Evolutionary conservation across 2,113 vertebrate species (phyloP).

Genomic region (Syngnathus scovelli): DNA sequence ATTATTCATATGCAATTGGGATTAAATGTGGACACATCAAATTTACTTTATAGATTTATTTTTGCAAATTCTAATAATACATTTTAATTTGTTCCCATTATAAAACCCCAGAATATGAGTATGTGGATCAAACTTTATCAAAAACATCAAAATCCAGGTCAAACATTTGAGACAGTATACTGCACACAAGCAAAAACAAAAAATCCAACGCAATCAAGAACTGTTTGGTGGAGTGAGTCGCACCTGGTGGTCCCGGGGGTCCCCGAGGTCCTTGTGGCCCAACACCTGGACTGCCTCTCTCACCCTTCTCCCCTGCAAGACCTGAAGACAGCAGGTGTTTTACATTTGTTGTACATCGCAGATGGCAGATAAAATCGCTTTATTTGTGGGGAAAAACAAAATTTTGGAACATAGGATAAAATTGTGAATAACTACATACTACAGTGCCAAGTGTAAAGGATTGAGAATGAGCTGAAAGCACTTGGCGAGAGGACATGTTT

Average conservation of each 20-base stretch:
- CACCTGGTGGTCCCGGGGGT: constrained; percentile 57
- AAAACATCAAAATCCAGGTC: too few relatives aligned
- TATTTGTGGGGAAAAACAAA: not conserved
- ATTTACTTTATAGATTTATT: not conserved
- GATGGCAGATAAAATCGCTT: not conserved
- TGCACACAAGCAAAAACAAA: not conserved
- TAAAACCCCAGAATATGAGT: not conserved
- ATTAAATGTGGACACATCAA: not conserved
- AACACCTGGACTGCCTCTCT: constrained; percentile 53
- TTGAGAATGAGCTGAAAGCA: not conserved
- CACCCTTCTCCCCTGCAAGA: constrained; percentile 52
- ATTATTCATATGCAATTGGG: not conserved
- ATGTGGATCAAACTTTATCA: too few relatives aligned
- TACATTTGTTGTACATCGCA: not conserved
- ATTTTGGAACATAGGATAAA: not conserved
- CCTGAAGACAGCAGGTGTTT: constrained; percentile 31
- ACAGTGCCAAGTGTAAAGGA: constrained; percentile 1
- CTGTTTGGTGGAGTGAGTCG: constrained; percentile 2
- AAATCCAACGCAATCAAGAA: not conserved
- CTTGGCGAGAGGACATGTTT: not conserved
- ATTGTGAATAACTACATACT: not conserved
- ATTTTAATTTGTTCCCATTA: not conserved
- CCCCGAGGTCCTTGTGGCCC: constrained; percentile 61
- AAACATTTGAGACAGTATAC: not conserved
- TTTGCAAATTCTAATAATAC: too few relatives aligned